Base-by-base conservation (phyloP, 2,113 vertebrate species). In the Beaufortia kweichowensis region DNA sequence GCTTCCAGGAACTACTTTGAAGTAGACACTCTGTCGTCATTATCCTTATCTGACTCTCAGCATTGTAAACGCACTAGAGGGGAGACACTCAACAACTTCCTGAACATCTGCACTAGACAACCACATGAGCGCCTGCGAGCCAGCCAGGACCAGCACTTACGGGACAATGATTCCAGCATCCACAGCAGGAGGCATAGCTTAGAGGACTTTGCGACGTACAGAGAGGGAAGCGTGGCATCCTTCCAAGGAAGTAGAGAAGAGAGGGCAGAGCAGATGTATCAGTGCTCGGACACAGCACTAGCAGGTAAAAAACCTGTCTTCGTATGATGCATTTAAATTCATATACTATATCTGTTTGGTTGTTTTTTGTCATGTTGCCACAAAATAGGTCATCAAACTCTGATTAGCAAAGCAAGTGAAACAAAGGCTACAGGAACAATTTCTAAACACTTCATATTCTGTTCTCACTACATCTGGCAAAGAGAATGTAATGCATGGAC, bases 41-140 rank as follows among this genome's bases (percentile, higher is more conserved):
- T 95, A 81, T 94, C 96, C 8, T 91, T 96, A 79, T 92, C 93
- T 29, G 95, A 98, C 84, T 90, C 92, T 83, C 95, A 96, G 86
- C 96, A 96, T 83, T 95, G 92, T 91, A 90, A 92, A 33, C 94
- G 92, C 89, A 95, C 95, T 85, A 93, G 93, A 84, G 91, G 88
- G 17, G 95, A 95, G 86, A 90, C 93, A 72, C 89, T 90, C 76
- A 86, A 85, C 64, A 95, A 95, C 87, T 93, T 96, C 84, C 87
- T 89, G 84, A 94, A 94, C 90, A 91, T 93, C 80, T 98, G 95
- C 89, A 85, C 90, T 68, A 95, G 93, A 89, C 94, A 93, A 84
- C 94, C 93, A 68, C 91, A 94, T 69, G 86, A 88, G 78, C 91
- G 86, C 73, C 76, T 86, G 9, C 57, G 79, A 78, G 84, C 84